These are phyloP conservation scores for Epinephelus awoara DNA, from an alignment of 2,797 vertebrate species.

Conservation along the genomic window DNA sequence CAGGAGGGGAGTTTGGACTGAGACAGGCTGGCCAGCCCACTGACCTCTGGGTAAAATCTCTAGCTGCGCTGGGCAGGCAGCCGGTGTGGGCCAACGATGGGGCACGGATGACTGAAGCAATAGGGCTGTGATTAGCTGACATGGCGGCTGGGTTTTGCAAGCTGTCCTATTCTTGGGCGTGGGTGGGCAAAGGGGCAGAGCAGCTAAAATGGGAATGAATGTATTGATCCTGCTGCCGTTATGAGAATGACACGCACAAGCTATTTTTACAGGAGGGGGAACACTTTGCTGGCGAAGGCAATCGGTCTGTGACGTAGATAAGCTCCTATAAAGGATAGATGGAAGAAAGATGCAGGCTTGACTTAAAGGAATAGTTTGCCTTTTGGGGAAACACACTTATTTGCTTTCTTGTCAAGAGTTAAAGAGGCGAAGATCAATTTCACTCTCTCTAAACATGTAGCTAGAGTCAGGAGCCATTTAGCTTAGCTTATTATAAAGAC, in stretches of 20 bases:
- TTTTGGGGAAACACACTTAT: not conserved
- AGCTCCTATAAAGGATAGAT: constrained; percentile 48
- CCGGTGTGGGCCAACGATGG: constrained; percentile 63
- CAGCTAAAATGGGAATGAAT: constrained; percentile 84
- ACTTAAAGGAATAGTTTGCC: constrained; percentile 20
- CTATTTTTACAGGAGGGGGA: constrained; percentile 85
- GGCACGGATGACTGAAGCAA: constrained; percentile 79
- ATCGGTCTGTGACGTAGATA: constrained; percentile 81
- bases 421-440: not conserved
- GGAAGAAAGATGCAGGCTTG: constrained; percentile 5
- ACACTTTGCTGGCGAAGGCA: constrained; percentile 81
- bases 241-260: constrained; percentile 83
- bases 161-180: constrained; percentile 83
- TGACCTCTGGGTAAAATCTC: constrained; percentile 83
- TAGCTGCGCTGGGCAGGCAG: constrained; percentile 72
- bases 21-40: constrained; percentile 68
- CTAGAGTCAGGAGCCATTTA: not conserved
- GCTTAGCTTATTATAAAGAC: not conserved
- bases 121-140: constrained; percentile 86
- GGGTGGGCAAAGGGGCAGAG: constrained; percentile 78
- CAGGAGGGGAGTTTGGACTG: constrained; percentile 75
- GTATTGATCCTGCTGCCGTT: constrained; percentile 84
- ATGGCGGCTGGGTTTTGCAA: constrained; percentile 85
- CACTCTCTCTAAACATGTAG: not conserved
- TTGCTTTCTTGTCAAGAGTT: not conserved